phyloP scores from a whole-genome alignment of 2,888 invertebrate genomes.

The Eremobia ochroleuca region DNA sequence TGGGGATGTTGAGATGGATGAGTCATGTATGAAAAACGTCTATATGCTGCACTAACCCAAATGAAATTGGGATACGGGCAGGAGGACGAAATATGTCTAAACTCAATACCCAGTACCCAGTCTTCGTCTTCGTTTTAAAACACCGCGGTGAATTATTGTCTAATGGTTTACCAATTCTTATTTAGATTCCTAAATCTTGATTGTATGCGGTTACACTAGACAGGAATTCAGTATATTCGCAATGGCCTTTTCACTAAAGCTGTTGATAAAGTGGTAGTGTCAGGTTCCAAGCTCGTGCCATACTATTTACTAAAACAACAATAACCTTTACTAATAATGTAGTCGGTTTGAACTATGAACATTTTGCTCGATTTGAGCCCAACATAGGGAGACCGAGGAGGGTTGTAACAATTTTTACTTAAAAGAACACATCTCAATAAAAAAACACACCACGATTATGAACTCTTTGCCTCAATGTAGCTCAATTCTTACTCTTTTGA shows the following conservation, averaged over 20 bases:
- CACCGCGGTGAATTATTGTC: constrained; percentile 8
- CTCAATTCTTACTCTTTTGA: no score
- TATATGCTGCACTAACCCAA: background rate
- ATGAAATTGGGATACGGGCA: background rate
- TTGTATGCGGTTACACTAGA: background rate
- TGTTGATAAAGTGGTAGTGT: constrained; percentile 30
- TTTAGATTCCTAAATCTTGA: background rate
- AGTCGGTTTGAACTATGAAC: constrained; percentile 47
- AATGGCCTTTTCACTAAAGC: constrained; percentile 21
- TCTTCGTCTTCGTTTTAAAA: constrained; percentile 13
- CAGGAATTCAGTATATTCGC: constrained; percentile 3
- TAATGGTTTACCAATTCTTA: constrained; percentile 9
- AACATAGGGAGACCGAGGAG: no score
- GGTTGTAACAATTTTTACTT: no score
- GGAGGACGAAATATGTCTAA: background rate
- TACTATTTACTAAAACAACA: constrained; percentile 34
- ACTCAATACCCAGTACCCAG: background rate
- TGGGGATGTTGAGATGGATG: no score
- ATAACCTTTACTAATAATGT: constrained; percentile 49
- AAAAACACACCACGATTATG: no score
- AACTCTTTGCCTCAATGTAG: no score
- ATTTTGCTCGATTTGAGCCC: constrained; percentile 42
- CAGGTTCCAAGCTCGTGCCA: constrained; percentile 17
- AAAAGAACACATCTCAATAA: no score
- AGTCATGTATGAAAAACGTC: background rate